phyloP scores from a whole-genome alignment of 2,888 invertebrate species.

The Heliconius ethilla region DNA sequence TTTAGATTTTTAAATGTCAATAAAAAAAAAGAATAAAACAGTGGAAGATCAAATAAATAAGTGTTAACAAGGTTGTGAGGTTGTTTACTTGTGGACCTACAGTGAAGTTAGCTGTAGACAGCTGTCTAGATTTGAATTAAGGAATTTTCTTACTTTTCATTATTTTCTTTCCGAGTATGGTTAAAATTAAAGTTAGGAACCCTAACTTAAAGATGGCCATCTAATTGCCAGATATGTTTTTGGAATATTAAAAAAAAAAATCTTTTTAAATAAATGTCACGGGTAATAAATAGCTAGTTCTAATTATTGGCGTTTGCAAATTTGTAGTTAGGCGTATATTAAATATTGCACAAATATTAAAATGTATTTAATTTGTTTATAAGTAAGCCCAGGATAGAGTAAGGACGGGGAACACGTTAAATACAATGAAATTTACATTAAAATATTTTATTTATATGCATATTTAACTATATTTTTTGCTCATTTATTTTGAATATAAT shows the following conservation, averaged over 20 bases:
- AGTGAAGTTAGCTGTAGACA: background rate
- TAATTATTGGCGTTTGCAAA: slow-evolving; percentile 42
- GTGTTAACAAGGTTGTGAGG: slow-evolving; percentile 1
- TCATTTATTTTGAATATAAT: background rate
- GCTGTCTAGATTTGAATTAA: background rate
- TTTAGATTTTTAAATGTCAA: background rate
- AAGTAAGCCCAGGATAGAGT: slow-evolving; percentile 30
- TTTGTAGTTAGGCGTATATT: slow-evolving; percentile 61
- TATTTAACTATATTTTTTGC: background rate
- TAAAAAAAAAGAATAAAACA: background rate
- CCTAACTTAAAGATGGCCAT: background rate
- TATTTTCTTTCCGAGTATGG: background rate
- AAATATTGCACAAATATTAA: slow-evolving; percentile 64
- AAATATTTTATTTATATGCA: background rate
- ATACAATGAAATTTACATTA: no score
- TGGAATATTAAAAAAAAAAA: background rate
- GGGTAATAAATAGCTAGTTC: slow-evolving; percentile 26
- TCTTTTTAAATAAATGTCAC: background rate
- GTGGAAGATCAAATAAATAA: background rate
- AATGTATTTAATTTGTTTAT: slow-evolving; percentile 41
- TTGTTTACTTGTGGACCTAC: slow-evolving; percentile 10
- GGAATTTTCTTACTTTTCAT: background rate
- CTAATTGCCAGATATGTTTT: background rate
- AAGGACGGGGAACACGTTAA: background rate
- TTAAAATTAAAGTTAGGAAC: background rate